These are phyloP conservation scores for Leptinotarsa rubiginosa DNA, from an alignment of 2,888 invertebrate species.

Conservation along the genomic window DNA sequence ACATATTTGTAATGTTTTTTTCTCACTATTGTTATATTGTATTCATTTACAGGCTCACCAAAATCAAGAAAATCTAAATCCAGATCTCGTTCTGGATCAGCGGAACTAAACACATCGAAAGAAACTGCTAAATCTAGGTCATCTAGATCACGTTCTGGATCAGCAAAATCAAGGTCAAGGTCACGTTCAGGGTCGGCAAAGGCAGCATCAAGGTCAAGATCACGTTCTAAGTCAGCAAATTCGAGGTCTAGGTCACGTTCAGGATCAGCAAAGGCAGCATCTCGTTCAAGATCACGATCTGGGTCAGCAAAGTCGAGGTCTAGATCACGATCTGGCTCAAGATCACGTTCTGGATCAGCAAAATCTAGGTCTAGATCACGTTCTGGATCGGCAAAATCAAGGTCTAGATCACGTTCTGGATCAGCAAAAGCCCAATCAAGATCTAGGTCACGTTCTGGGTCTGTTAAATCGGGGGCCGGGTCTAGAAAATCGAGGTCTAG, in stretches of 20 bases:
- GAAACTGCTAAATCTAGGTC: slow-evolving; percentile 38
- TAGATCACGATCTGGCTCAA: slow-evolving; percentile 42
- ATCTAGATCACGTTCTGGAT: slow-evolving; percentile 36
- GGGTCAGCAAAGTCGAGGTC: slow-evolving; percentile 34
- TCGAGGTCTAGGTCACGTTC: slow-evolving; percentile 42
- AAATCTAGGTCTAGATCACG: slow-evolving; percentile 30
- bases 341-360: slow-evolving; percentile 41
- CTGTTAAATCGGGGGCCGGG: slow-evolving; percentile 33
- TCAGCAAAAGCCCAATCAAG: slow-evolving; percentile 33
- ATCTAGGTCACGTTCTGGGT: slow-evolving; percentile 18
- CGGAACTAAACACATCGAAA: slow-evolving; percentile 21
- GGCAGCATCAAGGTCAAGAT: slow-evolving; percentile 29
- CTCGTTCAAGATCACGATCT: slow-evolving; percentile 40
- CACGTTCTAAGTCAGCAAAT: neutral
- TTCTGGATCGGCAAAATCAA: slow-evolving; percentile 40
- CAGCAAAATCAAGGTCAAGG: slow-evolving; percentile 47
- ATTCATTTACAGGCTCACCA: slow-evolving; percentile 1
- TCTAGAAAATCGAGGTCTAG: slow-evolving; percentile 48
- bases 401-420: slow-evolving; percentile 47
- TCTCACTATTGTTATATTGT: neutral
- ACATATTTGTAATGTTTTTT: too few species aligned
- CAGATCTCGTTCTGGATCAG: slow-evolving; percentile 44
- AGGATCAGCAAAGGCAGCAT: slow-evolving; percentile 29
- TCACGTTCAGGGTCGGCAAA: slow-evolving; percentile 43
- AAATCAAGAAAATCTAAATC: slow-evolving; percentile 48